These are phyloP conservation scores for Penelope pileata DNA, from an alignment of 2,113 vertebrate species.

Conservation along the genomic window DNA sequence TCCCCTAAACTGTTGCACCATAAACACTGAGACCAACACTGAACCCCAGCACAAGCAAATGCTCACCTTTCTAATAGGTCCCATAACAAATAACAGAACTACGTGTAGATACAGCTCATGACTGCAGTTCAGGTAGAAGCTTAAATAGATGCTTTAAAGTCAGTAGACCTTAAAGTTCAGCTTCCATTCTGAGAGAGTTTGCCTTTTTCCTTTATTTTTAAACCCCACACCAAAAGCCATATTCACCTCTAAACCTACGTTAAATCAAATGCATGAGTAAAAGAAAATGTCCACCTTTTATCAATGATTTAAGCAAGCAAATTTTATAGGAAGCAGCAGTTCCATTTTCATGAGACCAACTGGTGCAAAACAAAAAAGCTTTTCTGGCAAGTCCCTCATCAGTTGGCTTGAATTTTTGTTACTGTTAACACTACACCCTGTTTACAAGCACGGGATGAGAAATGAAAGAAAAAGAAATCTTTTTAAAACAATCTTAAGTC, in stretches of 20 bases:
- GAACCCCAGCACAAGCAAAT: not conserved
- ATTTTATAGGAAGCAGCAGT: not conserved
- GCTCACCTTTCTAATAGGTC: not conserved
- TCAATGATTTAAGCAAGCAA: not conserved
- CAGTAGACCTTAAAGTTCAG: not conserved
- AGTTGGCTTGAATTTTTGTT: not conserved
- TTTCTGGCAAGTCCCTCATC: not conserved
- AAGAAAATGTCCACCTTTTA: not conserved
- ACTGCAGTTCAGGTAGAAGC: not conserved
- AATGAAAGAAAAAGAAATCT: not conserved
- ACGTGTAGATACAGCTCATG: not conserved
- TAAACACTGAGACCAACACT: not conserved
- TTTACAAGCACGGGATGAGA: not conserved
- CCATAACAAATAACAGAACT: not conserved
- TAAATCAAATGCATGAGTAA: not conserved
- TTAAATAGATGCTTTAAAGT: not conserved
- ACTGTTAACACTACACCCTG: not conserved
- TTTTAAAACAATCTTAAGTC: not conserved
- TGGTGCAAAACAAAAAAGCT: not conserved
- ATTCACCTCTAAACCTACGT: not conserved
- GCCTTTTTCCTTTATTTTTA: not conserved
- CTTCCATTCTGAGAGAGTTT: not conserved
- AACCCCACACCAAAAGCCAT: not conserved
- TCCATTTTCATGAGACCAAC: not conserved
- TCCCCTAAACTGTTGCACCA: not conserved